Base-by-base conservation (phyloP, 2,888 invertebrate species). In the Ferrisia virgata region DNA sequence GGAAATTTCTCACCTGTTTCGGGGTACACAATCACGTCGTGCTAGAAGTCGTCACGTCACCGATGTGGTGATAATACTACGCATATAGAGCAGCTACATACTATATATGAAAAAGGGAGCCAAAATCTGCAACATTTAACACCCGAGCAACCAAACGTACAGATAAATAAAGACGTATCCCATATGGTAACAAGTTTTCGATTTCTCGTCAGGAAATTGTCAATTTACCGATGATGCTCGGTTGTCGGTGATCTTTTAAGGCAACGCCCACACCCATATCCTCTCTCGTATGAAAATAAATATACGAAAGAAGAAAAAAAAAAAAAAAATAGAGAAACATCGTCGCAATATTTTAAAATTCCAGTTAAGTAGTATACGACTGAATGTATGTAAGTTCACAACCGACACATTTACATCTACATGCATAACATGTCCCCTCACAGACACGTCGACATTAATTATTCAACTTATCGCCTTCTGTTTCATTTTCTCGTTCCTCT, bases 121-220 rank as follows among this genome's bases (percentile, higher is more conserved):
- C 22, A 64, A 64, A 64, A 64, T 64, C 64, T 64, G 64, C 64
- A 28, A 64, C 64, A 64, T 64, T 64, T 28, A 64, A 64, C 64
- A 64, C 64, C 64, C 64, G 15, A 64, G 15, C 64, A 0, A n/a
- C 2, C 15, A 6, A 18, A 5, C 6, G 22, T 9, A 53, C 22
- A 22, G 53, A 53, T n/a, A 53, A 22, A 40, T 2, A 13, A 47
- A 64, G 64, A 64, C 64, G 9, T 64, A 25, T 64, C 64, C 28
- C 64, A 64, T 64, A 64, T 64, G 64, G 64, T 28, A 28, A 64
- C 64, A 64, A 28, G 28, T 64, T 64, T 64, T 64, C 64, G 15
- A 64, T 64, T 64, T 64, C 64, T 64, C 28, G 15, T 64, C 64
- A 64, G 64, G 64, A 64, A 64, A 64, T 64, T 64, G 64, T 64